phyloP scores from a whole-genome alignment of 2,113 vertebrate genomes.

The Piprites chloris region DNA sequence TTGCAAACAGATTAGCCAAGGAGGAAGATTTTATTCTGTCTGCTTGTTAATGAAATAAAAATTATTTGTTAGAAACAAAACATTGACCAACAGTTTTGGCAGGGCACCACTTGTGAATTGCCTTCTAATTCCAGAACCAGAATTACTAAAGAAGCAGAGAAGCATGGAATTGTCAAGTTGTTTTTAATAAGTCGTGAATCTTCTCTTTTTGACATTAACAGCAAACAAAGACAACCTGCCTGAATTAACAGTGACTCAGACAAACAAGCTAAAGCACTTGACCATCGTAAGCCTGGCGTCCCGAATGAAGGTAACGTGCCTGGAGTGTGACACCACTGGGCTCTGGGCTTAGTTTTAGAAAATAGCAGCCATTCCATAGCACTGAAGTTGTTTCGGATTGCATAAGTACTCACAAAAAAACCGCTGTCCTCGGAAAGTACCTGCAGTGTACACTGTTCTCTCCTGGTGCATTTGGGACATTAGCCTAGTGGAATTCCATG shows the following conservation, averaged over 20 bases:
- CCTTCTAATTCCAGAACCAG: neutral
- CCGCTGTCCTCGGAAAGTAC: neutral
- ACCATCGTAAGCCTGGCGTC: constrained; percentile 85
- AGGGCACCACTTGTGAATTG: neutral
- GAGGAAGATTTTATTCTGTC: neutral
- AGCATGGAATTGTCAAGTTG: neutral
- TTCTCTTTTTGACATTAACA: constrained; percentile 57
- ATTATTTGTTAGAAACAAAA: neutral
- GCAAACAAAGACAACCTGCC: constrained; percentile 82
- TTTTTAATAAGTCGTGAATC: constrained; percentile 18
- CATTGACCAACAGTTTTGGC: neutral
- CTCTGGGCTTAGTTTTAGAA: neutral
- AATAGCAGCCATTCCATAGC: neutral
- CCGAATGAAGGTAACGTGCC: constrained; percentile 78
- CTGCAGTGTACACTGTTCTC: neutral
- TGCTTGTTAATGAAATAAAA: neutral
- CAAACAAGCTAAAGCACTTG: constrained; percentile 84
- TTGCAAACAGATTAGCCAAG: neutral
- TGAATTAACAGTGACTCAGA: constrained; percentile 78
- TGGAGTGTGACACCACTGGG: neutral
- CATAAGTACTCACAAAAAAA: neutral
- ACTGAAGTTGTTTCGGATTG: neutral
- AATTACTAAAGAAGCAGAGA: neutral
- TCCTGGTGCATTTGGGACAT: neutral
- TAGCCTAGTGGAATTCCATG: neutral